Evolutionary conservation across 2,797 vertebrate genomes (phyloP).

Genomic region (Pyrocephalus nanus): DNA sequence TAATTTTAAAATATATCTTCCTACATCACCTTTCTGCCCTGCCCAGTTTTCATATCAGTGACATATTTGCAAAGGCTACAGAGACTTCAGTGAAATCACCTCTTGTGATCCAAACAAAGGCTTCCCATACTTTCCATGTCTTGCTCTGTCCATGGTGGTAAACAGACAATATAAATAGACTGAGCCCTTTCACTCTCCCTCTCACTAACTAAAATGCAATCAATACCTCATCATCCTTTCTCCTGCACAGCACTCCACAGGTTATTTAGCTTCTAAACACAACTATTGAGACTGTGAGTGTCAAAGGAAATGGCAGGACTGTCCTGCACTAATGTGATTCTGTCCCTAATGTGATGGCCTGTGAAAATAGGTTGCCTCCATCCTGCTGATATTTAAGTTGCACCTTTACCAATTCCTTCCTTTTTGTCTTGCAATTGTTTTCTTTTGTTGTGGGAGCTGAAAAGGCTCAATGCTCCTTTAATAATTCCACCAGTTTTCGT

Average conservation of each 20-base stretch:
- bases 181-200: background rate
- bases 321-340: background rate
- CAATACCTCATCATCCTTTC: conserved; percentile 34
- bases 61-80: background rate
- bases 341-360: background rate
- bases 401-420: background rate
- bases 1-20: background rate
- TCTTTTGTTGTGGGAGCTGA: background rate
- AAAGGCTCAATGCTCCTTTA: background rate
- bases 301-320: background rate
- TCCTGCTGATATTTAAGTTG: background rate
- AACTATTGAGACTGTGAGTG: background rate
- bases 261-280: conserved; percentile 12
- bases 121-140: background rate
- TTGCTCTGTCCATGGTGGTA: background rate
- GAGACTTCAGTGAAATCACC: background rate
- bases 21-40: background rate
- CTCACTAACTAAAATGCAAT: background rate
- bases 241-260: background rate
- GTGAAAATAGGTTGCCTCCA: background rate
- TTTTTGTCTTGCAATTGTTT: background rate
- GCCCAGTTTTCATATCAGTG: background rate
- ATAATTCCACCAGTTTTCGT: background rate
- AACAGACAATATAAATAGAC: background rate
- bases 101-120: background rate